Percentiles rank a stretch among this genome's conserved stretches.
phyloP scores from a whole-genome alignment of 2,888 invertebrate species.

The Melangyna quadrimaculata region DNA sequence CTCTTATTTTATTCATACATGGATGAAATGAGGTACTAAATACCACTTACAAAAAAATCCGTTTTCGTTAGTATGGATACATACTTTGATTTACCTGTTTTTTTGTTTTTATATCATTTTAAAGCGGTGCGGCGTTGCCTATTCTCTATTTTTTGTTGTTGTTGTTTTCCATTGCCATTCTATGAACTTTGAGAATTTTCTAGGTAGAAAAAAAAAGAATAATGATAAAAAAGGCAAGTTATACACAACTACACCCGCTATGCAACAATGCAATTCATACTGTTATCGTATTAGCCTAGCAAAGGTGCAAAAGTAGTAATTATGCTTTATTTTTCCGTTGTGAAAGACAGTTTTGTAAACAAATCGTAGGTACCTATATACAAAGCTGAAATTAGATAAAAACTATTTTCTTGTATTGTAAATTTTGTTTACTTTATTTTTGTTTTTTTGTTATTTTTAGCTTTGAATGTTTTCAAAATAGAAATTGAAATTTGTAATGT shows the following conservation, averaged over 20 bases:
- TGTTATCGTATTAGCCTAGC: not conserved
- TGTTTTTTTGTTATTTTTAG: constrained; percentile 41
- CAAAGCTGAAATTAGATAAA: constrained; percentile 20
- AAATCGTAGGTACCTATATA: too few relatives aligned
- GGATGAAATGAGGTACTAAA: constrained; percentile 9
- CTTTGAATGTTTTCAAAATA: not conserved
- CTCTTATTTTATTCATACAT: constrained; percentile 22
- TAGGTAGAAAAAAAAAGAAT: not conserved
- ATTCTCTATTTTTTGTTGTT: constrained; percentile 28
- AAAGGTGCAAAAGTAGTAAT: not conserved
- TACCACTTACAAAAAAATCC: constrained; percentile 16
- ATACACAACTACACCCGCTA: not conserved
- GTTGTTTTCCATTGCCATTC: constrained; percentile 35
- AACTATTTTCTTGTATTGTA: not conserved
- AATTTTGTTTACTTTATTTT: constrained; percentile 45
- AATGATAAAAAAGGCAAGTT: not conserved
- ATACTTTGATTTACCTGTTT: constrained; percentile 66
- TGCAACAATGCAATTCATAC: not conserved
- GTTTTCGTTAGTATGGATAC: constrained; percentile 44
- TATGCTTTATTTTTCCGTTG: not conserved
- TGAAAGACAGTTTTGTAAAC: constrained; percentile 44
- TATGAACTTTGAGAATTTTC: constrained; percentile 25
- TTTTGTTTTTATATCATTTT: constrained; percentile 20
- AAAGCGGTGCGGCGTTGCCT: constrained; percentile 63
- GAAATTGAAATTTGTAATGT: too few relatives aligned